These are phyloP conservation scores for Drosophila mulleri DNA, from an alignment of 2,888 invertebrate species.

Conservation along the genomic window DNA sequence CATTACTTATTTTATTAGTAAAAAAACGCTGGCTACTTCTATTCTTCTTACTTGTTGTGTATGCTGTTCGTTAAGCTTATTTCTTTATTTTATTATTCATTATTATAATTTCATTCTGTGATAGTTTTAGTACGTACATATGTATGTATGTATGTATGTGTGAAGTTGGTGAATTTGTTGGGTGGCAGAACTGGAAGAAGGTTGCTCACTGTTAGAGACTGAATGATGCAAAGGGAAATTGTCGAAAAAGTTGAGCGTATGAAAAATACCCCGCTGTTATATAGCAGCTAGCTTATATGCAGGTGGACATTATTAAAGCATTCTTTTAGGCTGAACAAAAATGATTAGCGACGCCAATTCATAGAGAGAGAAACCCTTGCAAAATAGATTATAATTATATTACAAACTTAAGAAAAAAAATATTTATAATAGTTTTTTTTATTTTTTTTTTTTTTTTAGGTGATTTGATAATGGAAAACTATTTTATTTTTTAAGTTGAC, in stretches of 20 bases:
- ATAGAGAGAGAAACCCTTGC: too few relatives aligned
- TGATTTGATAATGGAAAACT: neutral
- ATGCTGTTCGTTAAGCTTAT: too few relatives aligned
- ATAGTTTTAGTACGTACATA: neutral
- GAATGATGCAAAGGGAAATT: slow-evolving; percentile 19
- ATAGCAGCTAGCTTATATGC: slow-evolving; percentile 12
- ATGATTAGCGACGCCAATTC: neutral
- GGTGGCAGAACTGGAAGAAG: slow-evolving; percentile 6
- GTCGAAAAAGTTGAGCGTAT: slow-evolving; percentile 3
- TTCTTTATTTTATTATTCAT: too few relatives aligned
- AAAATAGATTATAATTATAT: too few relatives aligned
- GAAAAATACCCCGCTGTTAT: neutral
- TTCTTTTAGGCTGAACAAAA: slow-evolving; percentile 20
- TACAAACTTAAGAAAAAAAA: too few relatives aligned
- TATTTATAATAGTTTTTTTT: too few relatives aligned
- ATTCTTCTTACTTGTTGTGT: too few relatives aligned
- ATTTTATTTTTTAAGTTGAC: too few relatives aligned
- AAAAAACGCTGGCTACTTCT: too few relatives aligned
- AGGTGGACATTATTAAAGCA: slow-evolving; percentile 3
- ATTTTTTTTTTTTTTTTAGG: too few relatives aligned
- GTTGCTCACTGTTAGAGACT: slow-evolving; percentile 22
- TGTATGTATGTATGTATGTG: neutral
- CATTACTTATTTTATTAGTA: too few relatives aligned
- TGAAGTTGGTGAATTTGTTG: neutral
- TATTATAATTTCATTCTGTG: neutral